Evolutionary conservation across 2,113 vertebrate species (phyloP), one percentile per base, ranked within the genome.

Genomic region (Mungos mungo): DNA sequence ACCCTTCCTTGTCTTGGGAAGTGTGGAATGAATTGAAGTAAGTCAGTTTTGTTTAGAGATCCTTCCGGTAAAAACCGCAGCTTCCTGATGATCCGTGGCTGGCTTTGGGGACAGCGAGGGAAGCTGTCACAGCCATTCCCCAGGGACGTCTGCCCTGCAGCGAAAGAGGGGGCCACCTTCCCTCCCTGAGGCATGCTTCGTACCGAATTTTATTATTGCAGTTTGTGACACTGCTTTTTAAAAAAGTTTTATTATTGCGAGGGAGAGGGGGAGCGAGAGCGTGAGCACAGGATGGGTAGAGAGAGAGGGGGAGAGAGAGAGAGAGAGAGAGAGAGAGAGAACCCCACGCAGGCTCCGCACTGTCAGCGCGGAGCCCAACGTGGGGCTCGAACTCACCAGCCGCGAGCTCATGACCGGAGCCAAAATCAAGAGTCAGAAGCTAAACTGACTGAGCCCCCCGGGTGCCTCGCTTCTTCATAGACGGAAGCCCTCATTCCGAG

Each of bases 61-160:
- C 45, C 4, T 33, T 81, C 54, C 0, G 8, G 65, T 7, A 29
- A 38, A 15, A 63, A 29, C 4, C 0, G 0, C 25, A 52, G 60
- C 47, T 84, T 76, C 57, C 60, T 0, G 7, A 23, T 9, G 65
- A 19, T 1, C 21, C 31, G 0, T 7, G 54, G 41, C 57, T 54
- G 38, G 25, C 60, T 95, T 60, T 35, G 52, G 79, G 79, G 41
- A 35, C 6, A 2, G 60, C 69, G 47, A 29, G 38, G 41, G 35
- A 5, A 52, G 27, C 7, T 15, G 2, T 21, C 33, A 13, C 25
- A 25, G 35, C 68, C 27, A 71, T 47, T 69, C 38, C n/a, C n/a
- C 2, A 5, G 76, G 74, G 65, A 88, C 11, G 31, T 77, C 19
- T 35, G 33, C 47, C 60, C 14, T 29, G 6, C 21, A 11, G 85